Conservation (phyloP, 2,888 invertebrate genomes). For the Frankliniella fusca region DNA sequence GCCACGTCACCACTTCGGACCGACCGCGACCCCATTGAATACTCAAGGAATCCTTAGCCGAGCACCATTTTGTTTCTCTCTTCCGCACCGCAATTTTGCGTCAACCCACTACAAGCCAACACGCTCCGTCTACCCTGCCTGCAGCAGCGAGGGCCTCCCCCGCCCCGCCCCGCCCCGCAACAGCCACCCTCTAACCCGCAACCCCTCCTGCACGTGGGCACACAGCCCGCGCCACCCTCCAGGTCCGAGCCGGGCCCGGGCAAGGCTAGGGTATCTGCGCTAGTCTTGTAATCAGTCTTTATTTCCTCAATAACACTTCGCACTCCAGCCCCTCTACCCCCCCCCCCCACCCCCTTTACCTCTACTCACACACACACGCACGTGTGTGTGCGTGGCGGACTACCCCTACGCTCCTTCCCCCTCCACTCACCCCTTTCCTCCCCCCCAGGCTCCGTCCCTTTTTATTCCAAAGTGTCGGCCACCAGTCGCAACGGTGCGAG, state of each 20-base stretch:
- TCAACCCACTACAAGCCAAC: too few relatives aligned
- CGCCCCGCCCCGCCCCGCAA: background rate
- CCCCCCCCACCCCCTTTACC: background rate
- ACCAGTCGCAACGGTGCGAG: background rate
- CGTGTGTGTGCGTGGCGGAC: background rate
- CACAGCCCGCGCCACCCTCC: background rate
- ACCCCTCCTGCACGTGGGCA: background rate
- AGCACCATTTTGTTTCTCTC: too few relatives aligned
- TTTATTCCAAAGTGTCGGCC: background rate
- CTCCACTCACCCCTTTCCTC: background rate
- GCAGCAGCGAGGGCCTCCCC: too few relatives aligned
- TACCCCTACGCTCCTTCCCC: background rate
- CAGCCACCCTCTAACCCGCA: background rate
- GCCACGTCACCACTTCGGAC: background rate
- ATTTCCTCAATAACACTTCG: background rate
- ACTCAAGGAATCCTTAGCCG: too few relatives aligned
- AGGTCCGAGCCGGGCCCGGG: background rate
- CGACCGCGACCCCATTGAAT: too few relatives aligned
- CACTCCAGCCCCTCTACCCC: background rate
- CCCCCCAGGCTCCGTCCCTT: background rate
- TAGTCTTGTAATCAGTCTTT: conserved; percentile 9
- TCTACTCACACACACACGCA: background rate
- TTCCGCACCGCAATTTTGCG: too few relatives aligned
- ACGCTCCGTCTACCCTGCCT: too few relatives aligned
- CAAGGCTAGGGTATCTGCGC: background rate